Percentiles rank a stretch among this genome's conserved stretches.
phyloP scores from a whole-genome alignment of 2,113 vertebrate genomes.

The Pitta sordida region DNA sequence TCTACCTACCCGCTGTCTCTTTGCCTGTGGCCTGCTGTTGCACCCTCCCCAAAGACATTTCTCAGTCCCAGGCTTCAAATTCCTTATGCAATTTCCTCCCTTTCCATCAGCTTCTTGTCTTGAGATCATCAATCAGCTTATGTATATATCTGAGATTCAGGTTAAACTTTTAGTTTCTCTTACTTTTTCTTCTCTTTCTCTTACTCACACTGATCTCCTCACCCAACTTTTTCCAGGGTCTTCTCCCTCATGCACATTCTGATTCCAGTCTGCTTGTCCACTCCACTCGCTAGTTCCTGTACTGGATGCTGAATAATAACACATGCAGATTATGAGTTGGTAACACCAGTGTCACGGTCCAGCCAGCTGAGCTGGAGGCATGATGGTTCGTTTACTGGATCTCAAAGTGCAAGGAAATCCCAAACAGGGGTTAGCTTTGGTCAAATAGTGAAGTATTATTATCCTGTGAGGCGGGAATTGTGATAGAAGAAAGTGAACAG shows the following conservation, averaged over 20 bases:
- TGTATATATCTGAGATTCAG: background rate
- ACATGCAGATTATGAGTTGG: background rate
- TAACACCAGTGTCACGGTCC: rapidly evolving
- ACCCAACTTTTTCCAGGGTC: background rate
- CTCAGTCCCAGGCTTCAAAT: background rate
- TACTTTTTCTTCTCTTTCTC: no score
- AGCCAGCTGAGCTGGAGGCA: no score
- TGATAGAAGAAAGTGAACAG: no score
- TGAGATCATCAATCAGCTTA: background rate
- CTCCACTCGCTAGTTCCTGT: rapidly evolving
- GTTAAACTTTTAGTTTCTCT: background rate
- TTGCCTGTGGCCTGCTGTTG: background rate
- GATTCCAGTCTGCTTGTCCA: background rate
- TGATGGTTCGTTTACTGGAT: no score
- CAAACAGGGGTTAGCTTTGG: no score
- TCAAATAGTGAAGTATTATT: no score
- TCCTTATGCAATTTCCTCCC: background rate
- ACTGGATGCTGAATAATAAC: background rate
- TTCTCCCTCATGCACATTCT: background rate
- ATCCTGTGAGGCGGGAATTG: no score
- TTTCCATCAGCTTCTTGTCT: background rate
- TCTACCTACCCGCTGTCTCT: background rate
- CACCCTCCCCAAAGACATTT: background rate
- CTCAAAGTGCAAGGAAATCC: no score
- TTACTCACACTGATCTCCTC: background rate